A percentile compares a stretch with the other conserved stretches of the same genome.
Evolutionary conservation across 2,888 invertebrate genomes (phyloP).

Genomic region (Polia nebulosa): DNA sequence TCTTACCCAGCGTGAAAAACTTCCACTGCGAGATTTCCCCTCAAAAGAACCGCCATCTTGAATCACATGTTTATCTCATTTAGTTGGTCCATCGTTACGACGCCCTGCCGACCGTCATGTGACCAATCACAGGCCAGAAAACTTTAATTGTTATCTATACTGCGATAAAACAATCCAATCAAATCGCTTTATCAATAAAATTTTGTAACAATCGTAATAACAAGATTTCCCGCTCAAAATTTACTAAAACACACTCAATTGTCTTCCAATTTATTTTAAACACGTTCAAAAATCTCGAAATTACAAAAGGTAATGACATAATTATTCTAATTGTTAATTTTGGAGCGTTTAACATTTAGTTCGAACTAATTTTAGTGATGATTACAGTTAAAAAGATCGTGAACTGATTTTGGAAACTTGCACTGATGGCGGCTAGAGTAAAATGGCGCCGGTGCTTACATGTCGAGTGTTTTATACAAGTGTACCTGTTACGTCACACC

Average conservation of each 20-base stretch:
- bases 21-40: slow-evolving; percentile 74
- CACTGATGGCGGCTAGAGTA: slow-evolving; percentile 68
- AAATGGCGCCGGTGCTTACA: slow-evolving; percentile 83
- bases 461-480: slow-evolving; percentile 85
- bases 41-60: slow-evolving; percentile 86
- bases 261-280: slow-evolving; percentile 27
- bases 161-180: slow-evolving; percentile 72
- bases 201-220: slow-evolving; percentile 54
- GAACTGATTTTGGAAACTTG: slow-evolving; percentile 65
- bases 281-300: slow-evolving; percentile 47
- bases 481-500: slow-evolving; percentile 88
- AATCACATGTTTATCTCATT: slow-evolving; percentile 86
- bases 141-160: slow-evolving; percentile 73
- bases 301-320: slow-evolving; percentile 20
- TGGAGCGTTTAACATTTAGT: slow-evolving; percentile 40
- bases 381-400: slow-evolving; percentile 56
- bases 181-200: slow-evolving; percentile 56
- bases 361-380: slow-evolving; percentile 56
- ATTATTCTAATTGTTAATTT: slow-evolving; percentile 65
- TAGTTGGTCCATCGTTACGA: slow-evolving; percentile 74
- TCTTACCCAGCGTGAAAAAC: slow-evolving; percentile 77
- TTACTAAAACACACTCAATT: slow-evolving; percentile 60
- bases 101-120: slow-evolving; percentile 80
- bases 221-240: slow-evolving; percentile 68
- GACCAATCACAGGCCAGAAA: slow-evolving; percentile 84